These are phyloP conservation scores for Athripsodes cinereus DNA, from an alignment of 2,888 invertebrate genomes.

Conservation along the genomic window DNA sequence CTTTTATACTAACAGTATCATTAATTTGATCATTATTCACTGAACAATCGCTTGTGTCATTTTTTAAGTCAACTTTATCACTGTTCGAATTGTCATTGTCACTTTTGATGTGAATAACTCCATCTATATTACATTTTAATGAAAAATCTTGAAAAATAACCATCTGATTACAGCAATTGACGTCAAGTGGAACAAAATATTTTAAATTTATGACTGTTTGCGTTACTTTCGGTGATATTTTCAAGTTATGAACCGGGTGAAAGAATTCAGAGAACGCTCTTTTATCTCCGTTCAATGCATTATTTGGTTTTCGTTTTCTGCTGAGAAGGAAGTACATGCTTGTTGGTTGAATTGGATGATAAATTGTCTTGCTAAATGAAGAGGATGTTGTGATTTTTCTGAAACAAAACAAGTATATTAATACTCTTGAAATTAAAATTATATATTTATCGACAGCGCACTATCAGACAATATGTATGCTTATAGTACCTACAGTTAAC, in stretches of 20 bases:
- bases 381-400: constrained; percentile 47
- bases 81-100: constrained; percentile 29
- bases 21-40: too few species aligned
- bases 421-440: not conserved
- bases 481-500: too few species aligned
- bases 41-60: too few species aligned
- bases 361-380: constrained; percentile 40
- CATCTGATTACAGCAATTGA: constrained; percentile 41
- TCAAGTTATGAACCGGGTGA: constrained; percentile 36
- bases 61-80: not conserved
- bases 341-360: constrained; percentile 40
- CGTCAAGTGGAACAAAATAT: constrained; percentile 29
- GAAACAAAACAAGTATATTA: constrained; percentile 28
- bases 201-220: constrained; percentile 40
- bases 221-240: constrained; percentile 37
- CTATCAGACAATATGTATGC: too few species aligned
- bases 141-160: constrained; percentile 39
- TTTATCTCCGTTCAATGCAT: not conserved
- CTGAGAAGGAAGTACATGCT: constrained; percentile 48
- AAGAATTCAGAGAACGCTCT: constrained; percentile 35
- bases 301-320: constrained; percentile 31
- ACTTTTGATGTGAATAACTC: not conserved
- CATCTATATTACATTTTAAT: not conserved
- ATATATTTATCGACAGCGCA: too few species aligned
- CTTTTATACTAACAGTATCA: too few species aligned